Conservation (phyloP, 2,113 vertebrate species). For the Calidris pygmaea region DNA sequence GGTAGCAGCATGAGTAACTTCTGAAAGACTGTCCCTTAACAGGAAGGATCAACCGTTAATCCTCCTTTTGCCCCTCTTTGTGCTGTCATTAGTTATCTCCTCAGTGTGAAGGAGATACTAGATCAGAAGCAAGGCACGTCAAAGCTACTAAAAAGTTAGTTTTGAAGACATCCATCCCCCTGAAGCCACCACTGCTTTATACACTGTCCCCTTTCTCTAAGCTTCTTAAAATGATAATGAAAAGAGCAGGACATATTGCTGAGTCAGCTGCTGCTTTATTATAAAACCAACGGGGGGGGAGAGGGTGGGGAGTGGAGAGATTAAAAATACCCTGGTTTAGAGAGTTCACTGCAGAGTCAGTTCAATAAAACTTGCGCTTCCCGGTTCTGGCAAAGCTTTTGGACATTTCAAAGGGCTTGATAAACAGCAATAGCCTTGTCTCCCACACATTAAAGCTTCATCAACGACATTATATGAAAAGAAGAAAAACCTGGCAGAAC, state of each 20-base stretch:
- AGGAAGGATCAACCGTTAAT: not conserved
- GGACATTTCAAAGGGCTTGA: conserved; percentile 76
- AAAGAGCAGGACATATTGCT: not conserved
- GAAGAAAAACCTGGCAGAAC: conserved; percentile 65
- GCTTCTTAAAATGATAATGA: not conserved
- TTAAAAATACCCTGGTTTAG: not conserved
- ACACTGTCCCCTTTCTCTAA: not conserved
- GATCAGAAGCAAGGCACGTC: not conserved
- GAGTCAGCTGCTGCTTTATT: conserved; percentile 35
- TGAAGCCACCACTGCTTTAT: not conserved
- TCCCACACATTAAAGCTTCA: conserved; percentile 70
- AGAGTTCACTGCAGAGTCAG: conserved; percentile 65
- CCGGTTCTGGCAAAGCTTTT: conserved; percentile 47
- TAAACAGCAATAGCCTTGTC: conserved; percentile 76
- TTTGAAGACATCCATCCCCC: not conserved
- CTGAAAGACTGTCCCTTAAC: not conserved
- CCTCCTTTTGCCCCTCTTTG: not conserved
- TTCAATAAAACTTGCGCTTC: conserved; percentile 60
- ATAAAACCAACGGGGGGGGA: not conserved
- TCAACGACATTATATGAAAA: conserved; percentile 55
- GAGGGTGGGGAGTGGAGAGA: not conserved
- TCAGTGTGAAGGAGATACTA: not conserved
- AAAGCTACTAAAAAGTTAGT: not conserved
- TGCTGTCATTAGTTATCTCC: not conserved
- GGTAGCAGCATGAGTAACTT: not conserved